Percentiles rank a stretch among this genome's conserved stretches.
Evolutionary conservation across 2,888 invertebrate species (phyloP).

Genomic region (Biston stratarius): DNA sequence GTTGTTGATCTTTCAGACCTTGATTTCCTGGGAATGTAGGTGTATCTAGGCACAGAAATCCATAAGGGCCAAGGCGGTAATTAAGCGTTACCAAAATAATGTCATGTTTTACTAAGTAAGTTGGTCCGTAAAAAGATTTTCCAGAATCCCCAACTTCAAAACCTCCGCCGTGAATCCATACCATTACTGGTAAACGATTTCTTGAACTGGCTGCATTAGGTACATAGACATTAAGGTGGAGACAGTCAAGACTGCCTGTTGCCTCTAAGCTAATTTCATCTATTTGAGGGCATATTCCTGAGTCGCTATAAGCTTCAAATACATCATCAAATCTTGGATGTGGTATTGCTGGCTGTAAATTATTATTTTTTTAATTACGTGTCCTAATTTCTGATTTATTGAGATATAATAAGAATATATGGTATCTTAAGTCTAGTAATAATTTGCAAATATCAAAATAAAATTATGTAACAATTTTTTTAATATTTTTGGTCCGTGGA

Average conservation of each 20-base stretch:
- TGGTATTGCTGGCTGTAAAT: conserved; percentile 42
- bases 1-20: conserved; percentile 56
- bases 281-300: conserved; percentile 46
- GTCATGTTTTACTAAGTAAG: conserved; percentile 42
- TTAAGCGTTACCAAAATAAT: conserved; percentile 55
- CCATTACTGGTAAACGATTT: conserved; percentile 43
- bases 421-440: too few species aligned
- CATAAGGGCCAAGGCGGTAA: conserved; percentile 44
- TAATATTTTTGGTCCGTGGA: not conserved
- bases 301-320: conserved; percentile 49
- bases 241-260: conserved; percentile 46
- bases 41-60: conserved; percentile 38
- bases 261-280: not conserved
- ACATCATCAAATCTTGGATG: conserved; percentile 40
- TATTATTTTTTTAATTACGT: not conserved
- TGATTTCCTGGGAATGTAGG: conserved; percentile 59
- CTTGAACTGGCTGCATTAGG: conserved; percentile 41
- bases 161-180: conserved; percentile 46
- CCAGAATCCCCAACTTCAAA: conserved; percentile 29
- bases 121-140: conserved; percentile 29
- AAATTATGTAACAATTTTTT: too few species aligned
- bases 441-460: too few species aligned
- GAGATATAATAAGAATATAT: not conserved
- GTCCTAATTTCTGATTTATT: not conserved
- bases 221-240: conserved; percentile 48